Evolutionary conservation across 2,888 invertebrate genomes (phyloP).

Genomic region (Megamerina dolium): DNA sequence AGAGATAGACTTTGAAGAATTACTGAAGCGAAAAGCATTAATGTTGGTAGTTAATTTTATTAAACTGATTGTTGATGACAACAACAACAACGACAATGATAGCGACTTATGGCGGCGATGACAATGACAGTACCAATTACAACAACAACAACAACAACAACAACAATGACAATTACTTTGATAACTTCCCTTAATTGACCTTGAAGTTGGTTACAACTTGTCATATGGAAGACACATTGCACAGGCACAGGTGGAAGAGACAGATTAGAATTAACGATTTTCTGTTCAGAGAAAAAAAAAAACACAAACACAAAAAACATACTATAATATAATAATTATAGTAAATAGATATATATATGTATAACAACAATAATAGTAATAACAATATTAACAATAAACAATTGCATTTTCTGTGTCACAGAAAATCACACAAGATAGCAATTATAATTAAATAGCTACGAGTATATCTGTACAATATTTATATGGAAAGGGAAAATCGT

Average conservation of each 20-base stretch:
- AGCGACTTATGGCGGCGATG: slow-evolving; percentile 21
- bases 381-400: slow-evolving; percentile 36
- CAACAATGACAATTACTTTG: neutral
- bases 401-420: slow-evolving; percentile 47
- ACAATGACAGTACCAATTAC: slow-evolving; percentile 4
- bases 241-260: too few relatives aligned
- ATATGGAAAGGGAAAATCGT: too few relatives aligned
- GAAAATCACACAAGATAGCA: slow-evolving; percentile 45
- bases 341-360: too few relatives aligned
- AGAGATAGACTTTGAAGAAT: slow-evolving; percentile 25
- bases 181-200: slow-evolving; percentile 20
- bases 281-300: too few relatives aligned
- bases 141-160: neutral
- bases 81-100: slow-evolving; percentile 8
- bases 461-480: too few relatives aligned
- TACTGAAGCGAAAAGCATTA: slow-evolving; percentile 45
- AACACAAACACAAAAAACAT: too few relatives aligned
- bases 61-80: neutral
- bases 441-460: slow-evolving; percentile 32
- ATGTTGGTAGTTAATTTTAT: too few relatives aligned
- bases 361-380: slow-evolving; percentile 8
- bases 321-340: too few relatives aligned
- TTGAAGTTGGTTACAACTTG: slow-evolving; percentile 18
- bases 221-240: too few relatives aligned
- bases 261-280: too few relatives aligned